Evolutionary conservation across 2,888 invertebrate genomes (phyloP).

Genomic region (Andrena bicolor): DNA sequence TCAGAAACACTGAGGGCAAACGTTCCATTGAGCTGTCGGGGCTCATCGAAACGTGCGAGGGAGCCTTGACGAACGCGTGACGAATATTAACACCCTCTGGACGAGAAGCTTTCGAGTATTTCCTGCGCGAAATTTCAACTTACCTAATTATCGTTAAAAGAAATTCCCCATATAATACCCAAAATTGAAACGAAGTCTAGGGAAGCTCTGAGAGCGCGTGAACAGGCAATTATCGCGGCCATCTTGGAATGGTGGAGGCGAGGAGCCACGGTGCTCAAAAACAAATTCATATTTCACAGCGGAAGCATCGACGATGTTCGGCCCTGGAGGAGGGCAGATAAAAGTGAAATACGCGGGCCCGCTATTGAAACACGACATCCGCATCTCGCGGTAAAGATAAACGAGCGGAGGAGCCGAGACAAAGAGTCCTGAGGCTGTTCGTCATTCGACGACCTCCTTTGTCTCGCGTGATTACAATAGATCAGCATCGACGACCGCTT

Average conservation of each 20-base stretch:
- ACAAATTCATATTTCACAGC: constrained; percentile 81
- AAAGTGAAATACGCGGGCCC: constrained; percentile 79
- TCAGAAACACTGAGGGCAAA: constrained; percentile 18
- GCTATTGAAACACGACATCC: constrained; percentile 71
- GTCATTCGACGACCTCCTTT: constrained; percentile 70
- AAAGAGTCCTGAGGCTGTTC: constrained; percentile 59
- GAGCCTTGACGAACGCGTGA: neutral
- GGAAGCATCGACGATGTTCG: constrained; percentile 56
- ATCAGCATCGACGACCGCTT: constrained; percentile 67
- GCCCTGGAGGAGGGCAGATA: constrained; percentile 74
- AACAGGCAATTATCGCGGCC: too few relatives aligned
- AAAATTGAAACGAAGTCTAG: too few relatives aligned
- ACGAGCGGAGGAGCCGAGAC: constrained; percentile 68
- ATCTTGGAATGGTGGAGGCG: neutral
- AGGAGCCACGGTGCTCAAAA: constrained; percentile 62
- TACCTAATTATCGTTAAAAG: too few relatives aligned
- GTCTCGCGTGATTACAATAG: constrained; percentile 69
- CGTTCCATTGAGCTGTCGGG: neutral
- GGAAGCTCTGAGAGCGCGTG: too few relatives aligned
- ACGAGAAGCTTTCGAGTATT: neutral
- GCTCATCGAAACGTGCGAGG: neutral
- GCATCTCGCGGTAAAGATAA: constrained; percentile 66
- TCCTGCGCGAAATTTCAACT: neutral
- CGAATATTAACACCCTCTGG: neutral
- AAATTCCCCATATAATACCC: too few relatives aligned